Evolutionary conservation across 2,113 vertebrate species (phyloP).

Genomic region (Salvator merianae): DNA sequence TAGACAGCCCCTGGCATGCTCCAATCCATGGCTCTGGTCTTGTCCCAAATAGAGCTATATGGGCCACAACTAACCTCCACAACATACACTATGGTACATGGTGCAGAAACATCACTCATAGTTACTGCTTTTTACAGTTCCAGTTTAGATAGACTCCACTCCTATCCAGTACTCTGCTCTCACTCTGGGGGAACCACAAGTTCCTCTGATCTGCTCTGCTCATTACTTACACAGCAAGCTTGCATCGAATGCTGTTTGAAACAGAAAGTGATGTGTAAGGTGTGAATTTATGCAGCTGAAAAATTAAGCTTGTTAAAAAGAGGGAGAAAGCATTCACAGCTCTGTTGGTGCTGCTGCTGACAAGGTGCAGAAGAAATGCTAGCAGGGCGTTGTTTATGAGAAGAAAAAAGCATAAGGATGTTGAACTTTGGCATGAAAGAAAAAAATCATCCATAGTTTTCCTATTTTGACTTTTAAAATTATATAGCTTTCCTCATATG

Average conservation of each 20-base stretch:
- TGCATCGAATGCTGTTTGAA: background rate
- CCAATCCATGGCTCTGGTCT: too few species aligned
- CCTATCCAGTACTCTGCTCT: background rate
- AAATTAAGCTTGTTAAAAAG: background rate
- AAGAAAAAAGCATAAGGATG: background rate
- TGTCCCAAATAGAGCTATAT: too few species aligned
- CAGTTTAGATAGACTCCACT: too few species aligned
- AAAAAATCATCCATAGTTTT: background rate
- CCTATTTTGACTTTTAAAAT: too few species aligned
- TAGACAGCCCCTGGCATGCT: too few species aligned
- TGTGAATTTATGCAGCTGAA: constrained; percentile 18
- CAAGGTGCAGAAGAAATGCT: background rate
- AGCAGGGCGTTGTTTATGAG: background rate
- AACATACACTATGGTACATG: too few species aligned
- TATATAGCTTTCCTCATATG: background rate
- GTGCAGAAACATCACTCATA: too few species aligned
- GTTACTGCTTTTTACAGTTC: too few species aligned
- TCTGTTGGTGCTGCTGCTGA: background rate
- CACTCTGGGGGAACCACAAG: background rate
- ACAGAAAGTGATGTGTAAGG: constrained; percentile 9
- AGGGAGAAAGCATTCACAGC: background rate
- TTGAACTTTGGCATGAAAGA: background rate
- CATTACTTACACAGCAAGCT: background rate
- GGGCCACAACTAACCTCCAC: too few species aligned
- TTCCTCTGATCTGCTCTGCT: background rate